phyloP scores from a whole-genome alignment of 2,888 invertebrate species.

The Acanthopleura granulata region DNA sequence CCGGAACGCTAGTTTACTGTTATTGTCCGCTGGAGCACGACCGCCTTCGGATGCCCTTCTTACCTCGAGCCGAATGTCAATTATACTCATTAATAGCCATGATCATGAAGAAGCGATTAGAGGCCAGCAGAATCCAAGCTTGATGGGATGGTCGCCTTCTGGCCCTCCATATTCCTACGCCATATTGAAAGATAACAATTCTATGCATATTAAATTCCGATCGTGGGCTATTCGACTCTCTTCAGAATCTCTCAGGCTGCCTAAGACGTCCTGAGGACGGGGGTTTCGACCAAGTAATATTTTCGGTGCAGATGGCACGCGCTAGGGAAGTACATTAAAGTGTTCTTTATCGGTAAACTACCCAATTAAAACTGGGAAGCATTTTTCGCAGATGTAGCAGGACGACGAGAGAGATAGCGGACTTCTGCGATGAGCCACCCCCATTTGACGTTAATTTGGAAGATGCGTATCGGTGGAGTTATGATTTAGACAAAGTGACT shows the following conservation, averaged over 20 bases:
- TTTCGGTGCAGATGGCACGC: conserved; percentile 1
- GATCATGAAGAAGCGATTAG: conserved; percentile 9
- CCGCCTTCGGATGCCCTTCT: neutral
- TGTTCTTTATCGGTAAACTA: conserved; percentile 12
- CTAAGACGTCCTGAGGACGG: too few species aligned
- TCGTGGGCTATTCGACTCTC: neutral
- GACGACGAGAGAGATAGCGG: neutral
- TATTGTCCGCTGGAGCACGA: too few species aligned
- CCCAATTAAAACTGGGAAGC: conserved; percentile 5
- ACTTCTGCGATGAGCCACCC: neutral
- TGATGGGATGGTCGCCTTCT: neutral
- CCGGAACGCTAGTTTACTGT: too few species aligned
- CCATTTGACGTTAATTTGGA: conserved; percentile 11
- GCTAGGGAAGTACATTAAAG: conserved; percentile 4
- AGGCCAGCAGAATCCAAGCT: neutral
- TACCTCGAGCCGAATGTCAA: neutral
- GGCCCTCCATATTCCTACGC: neutral
- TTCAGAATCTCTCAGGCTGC: too few species aligned
- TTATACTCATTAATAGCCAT: conserved; percentile 2
- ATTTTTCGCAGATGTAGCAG: neutral
- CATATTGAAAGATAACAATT: conserved; percentile 12
- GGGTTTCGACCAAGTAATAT: conserved; percentile 1
- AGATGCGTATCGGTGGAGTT: neutral
- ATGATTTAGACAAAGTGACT: conserved; percentile 8
- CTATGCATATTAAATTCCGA: conserved; percentile 18